Evolutionary conservation across 2,797 vertebrate genomes (phyloP), one percentile per base, ranked within the genome.

Genomic region (Xenentodon cancila): DNA sequence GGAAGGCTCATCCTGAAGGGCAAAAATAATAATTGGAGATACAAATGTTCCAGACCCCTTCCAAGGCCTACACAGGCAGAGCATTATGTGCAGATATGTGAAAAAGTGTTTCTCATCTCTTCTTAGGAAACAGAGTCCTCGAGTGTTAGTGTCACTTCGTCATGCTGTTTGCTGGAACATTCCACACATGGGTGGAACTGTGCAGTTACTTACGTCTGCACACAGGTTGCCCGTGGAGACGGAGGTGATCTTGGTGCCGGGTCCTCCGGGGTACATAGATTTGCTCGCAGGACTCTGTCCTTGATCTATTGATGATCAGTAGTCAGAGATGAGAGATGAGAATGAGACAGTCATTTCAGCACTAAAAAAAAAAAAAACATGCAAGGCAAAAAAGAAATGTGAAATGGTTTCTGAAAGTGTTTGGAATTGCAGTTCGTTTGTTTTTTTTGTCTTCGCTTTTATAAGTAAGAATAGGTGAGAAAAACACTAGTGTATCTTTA

Each of bases 171-270:
- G 34, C 21, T 50, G 47, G 19, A 34, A 80, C 55, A 81, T 88
- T 88, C 79, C 77, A 64, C 85, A 78, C 1, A 0, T 2, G 58
- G 68, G 66, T 44, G 76, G 34, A 17, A 49, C 19, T 0, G 5
- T 0, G 5, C 9, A 1, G 58, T 27, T 53, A 91, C 97, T 92
- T 74, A 99, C 97, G 86, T 99, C 97, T 48, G 96, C 93, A 73
- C 97, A 99, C 74, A 99, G 95, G 89, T 99, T 99, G 61, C 98
- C 98, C 0, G 98, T 99, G 66, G 98, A 99, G 75, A 99, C 97
- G 1, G 98, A 99, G 12, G 97, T 98, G 90, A 99, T 98, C 89
- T 97, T 99, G 9, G 94, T 95, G 55, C 96, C 93, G 1, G 97
- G 93, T 75, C 94, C 96, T 77, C 95, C 93, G 6, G 94, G 84